Percentiles rank a stretch among this genome's conserved stretches.
Conservation (phyloP, 35 echinoderm and acorn worm species). For the Apostichopus japonicus region DNA sequence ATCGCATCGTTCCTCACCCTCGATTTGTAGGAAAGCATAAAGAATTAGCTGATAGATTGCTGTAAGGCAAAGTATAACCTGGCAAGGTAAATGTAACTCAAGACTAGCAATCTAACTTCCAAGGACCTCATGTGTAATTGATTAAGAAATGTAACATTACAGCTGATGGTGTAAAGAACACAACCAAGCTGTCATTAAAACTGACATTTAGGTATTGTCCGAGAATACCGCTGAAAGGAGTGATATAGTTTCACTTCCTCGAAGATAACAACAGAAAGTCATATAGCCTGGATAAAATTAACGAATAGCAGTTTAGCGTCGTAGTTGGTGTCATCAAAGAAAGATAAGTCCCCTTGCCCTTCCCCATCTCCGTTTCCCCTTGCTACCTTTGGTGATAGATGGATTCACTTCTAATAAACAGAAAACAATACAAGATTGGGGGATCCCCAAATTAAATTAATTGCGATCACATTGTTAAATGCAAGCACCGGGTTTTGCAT, state of each 20-base stretch:
- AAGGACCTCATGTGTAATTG: slow-evolving; percentile 43
- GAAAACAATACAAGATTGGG: no score
- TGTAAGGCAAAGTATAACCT: neutral
- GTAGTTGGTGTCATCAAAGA: no score
- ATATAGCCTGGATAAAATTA: neutral
- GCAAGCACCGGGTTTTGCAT: no score
- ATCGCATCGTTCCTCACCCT: slow-evolving; percentile 29
- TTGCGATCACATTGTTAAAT: no score
- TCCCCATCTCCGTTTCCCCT: no score
- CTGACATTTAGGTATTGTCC: neutral
- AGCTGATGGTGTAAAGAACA: neutral
- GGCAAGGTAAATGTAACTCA: slow-evolving; percentile 27
- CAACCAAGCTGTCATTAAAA: neutral
- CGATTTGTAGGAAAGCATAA: neutral
- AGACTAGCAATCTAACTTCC: neutral
- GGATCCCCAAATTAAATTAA: no score
- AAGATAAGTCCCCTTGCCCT: no score
- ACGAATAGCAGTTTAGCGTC: no score
- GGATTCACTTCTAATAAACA: no score
- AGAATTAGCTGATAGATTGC: neutral
- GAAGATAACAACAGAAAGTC: neutral
- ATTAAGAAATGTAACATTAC: slow-evolving; percentile 45
- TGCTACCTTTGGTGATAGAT: no score
- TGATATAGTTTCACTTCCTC: neutral
- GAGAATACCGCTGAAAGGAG: neutral